Evolutionary conservation across 2,888 invertebrate genomes (phyloP).

Genomic region (Hermaeophaga mercurialis): DNA sequence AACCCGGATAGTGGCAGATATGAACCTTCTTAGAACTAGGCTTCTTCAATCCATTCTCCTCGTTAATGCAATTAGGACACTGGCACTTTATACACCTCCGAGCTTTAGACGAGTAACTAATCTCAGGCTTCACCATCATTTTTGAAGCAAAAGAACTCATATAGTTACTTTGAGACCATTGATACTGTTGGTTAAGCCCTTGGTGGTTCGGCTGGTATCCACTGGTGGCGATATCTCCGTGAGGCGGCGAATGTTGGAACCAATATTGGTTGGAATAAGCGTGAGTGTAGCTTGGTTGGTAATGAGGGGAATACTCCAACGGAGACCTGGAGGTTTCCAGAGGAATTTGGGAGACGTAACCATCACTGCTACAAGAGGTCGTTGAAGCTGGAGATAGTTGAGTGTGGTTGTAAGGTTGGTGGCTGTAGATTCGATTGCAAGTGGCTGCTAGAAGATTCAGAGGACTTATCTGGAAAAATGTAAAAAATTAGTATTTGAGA

Average conservation of each 20-base stretch:
- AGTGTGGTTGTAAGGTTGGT: conserved; percentile 46
- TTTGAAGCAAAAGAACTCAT: conserved; percentile 50
- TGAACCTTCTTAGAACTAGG: conserved; percentile 84
- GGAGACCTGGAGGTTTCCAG: conserved; percentile 50
- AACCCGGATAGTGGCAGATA: conserved; percentile 86
- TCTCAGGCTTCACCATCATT: conserved; percentile 58
- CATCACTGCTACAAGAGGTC: conserved; percentile 54
- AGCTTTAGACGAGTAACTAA: conserved; percentile 59
- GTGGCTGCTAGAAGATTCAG: conserved; percentile 53
- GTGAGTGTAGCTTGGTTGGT: conserved; percentile 47
- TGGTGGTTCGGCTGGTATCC: conserved; percentile 60
- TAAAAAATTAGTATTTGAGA: conserved; percentile 16
- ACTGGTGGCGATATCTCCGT: conserved; percentile 53
- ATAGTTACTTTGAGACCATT: conserved; percentile 59
- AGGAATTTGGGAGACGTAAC: conserved; percentile 50
- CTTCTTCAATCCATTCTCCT: conserved; percentile 77
- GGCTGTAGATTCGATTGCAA: conserved; percentile 52
- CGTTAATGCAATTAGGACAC: conserved; percentile 81
- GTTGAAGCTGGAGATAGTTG: conserved; percentile 53
- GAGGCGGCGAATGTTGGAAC: conserved; percentile 55
- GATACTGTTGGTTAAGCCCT: conserved; percentile 57
- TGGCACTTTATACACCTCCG: conserved; percentile 77
- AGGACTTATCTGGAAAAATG: conserved; percentile 53
- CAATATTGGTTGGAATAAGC: conserved; percentile 52
- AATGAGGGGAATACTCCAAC: conserved; percentile 54